phyloP scores from a whole-genome alignment of 2,113 vertebrate genomes.

The Lagopus leucura region DNA sequence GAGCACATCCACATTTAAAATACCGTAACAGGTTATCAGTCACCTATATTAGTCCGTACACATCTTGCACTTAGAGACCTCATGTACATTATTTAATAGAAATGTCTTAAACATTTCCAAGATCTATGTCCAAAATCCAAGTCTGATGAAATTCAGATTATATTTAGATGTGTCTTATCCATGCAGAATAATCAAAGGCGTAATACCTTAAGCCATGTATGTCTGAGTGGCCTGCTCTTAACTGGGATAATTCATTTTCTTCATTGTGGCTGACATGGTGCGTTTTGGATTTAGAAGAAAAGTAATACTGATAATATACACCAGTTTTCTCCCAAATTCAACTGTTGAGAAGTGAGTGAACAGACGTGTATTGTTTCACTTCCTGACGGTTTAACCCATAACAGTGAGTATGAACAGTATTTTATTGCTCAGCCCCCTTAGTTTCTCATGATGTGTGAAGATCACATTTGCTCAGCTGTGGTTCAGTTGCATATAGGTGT shows the following conservation, averaged over 20 bases:
- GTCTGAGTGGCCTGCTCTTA: background rate
- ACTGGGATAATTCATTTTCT: background rate
- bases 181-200: background rate
- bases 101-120: background rate
- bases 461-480: background rate
- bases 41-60: background rate
- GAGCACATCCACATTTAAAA: background rate
- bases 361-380: background rate
- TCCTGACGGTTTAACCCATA: background rate
- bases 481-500: rapidly evolving
- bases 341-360: background rate
- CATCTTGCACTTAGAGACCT: background rate
- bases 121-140: background rate
- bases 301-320: background rate
- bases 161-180: background rate
- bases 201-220: background rate
- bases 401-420: background rate
- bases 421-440: background rate
- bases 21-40: background rate
- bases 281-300: background rate
- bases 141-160: background rate
- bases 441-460: background rate
- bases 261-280: background rate
- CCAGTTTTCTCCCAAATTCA: background rate
- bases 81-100: background rate